Base-by-base conservation (phyloP, 2,797 vertebrate species). In the Pseudochirops cupreus region DNA sequence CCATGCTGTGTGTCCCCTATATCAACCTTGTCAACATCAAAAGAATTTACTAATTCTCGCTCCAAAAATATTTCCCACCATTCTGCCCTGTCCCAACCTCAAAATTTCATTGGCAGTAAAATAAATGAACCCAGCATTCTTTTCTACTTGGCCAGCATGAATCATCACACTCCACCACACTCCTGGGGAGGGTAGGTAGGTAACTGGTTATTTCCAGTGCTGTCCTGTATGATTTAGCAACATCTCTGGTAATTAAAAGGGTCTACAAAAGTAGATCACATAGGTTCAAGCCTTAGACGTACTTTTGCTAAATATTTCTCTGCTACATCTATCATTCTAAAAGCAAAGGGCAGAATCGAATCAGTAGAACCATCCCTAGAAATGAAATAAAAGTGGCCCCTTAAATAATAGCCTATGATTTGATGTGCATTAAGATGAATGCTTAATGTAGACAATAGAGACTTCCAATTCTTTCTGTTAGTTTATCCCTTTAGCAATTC, bases 1-100 rank as follows among this genome's bases (percentile, higher is more conserved):
- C 52, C 62, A 58, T 29, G 28, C 52, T 92, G 55, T 89, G 91
- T 89, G 92, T 87, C 21, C 18, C 31, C 52, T 91, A 28, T 53
- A n/a, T 91, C 96, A 92, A 95, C 74, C 33, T 93, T 91, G 9
- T 92, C 95, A 95, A 97, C n/a, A 95, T 94, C 14, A 93, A 29
- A 92, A 92, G 56, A 95, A 87, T 90, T 91, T 39, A 58, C 92
- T 96, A 90, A 92, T 94, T 26, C 14, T 93, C 55, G 33, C 62
- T 92, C 92, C 93, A 93, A 39, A 56, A 82, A 28, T 92, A 50
- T 92, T 89, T 82, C 55, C 12, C 29, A 56, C 39, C 52, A 94
- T 59, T 31, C 13, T 94, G 50, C 74, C 46, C 94, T 92, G n/a
- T 39, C 95, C 39, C 95, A 33, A 89, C n/a, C 26, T 96, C 95